Evolutionary conservation across 2,113 vertebrate genomes (phyloP).

Genomic region (Nesogale talazaci): DNA sequence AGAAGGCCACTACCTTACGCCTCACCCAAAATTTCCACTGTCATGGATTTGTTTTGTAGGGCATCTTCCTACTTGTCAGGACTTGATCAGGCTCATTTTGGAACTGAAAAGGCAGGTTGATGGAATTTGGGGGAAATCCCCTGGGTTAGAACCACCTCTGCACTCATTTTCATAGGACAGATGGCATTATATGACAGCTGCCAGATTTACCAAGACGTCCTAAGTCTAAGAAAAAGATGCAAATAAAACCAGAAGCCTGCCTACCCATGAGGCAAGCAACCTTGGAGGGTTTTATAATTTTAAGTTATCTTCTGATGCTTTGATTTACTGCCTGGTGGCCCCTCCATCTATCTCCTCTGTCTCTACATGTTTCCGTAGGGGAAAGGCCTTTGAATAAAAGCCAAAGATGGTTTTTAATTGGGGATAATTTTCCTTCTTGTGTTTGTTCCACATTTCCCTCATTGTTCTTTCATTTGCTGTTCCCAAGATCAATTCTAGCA

Average conservation of each 20-base stretch:
- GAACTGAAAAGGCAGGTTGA: not conserved
- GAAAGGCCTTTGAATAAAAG: not conserved
- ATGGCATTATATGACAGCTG: slow-evolving; percentile 79
- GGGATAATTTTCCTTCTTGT: not conserved
- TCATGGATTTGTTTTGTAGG: not conserved
- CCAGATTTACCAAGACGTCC: slow-evolving; percentile 73
- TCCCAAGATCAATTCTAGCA: not conserved
- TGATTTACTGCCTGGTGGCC: not conserved
- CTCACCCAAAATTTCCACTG: not conserved
- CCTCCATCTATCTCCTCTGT: not conserved
- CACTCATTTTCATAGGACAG: slow-evolving; percentile 76
- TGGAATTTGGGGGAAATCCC: slow-evolving; percentile 65
- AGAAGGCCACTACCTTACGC: not conserved
- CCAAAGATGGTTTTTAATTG: not conserved
- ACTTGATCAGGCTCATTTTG: not conserved
- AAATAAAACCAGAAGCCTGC: slow-evolving; percentile 42
- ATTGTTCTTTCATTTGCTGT: not conserved
- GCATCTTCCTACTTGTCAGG: slow-evolving; percentile 50
- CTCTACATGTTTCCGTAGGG: not conserved
- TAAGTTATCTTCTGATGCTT: not conserved
- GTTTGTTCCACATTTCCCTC: slow-evolving; percentile 13
- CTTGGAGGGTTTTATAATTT: slow-evolving; percentile 47
- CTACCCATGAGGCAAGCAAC: not conserved
- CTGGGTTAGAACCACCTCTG: slow-evolving; percentile 65
- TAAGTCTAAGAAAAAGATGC: slow-evolving; percentile 60